Evolutionary conservation across 2,888 invertebrate genomes (phyloP), one percentile per base, ranked within the genome.

Genomic region (Cryptocephalus primarius): DNA sequence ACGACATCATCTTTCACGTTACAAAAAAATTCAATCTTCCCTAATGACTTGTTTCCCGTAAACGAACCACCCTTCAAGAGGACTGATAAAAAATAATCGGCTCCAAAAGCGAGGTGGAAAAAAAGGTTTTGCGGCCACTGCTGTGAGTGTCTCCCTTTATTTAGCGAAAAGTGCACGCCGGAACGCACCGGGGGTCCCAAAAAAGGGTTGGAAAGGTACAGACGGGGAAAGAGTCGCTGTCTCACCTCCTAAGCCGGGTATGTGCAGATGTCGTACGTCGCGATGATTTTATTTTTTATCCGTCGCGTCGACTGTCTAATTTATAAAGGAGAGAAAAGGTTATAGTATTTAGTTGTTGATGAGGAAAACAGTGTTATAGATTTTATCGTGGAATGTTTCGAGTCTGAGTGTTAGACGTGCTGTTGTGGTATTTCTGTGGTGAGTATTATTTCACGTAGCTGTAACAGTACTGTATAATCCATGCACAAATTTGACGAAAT

Each of bases 121-220:
- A 61, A 66, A 66, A 65, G 68, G 67, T 62, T 68, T 63, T 70
- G 69, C 54, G 69, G 69, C 66, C 61, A 62, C 64, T 66, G 67
- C 64, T 66, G 67, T 60, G 67, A 68, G 69, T 68, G 67, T 67
- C 62, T 59, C 62, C 63, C 59, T 63, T 65, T 67, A 66, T 66
- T 64, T 66, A 61, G 6, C 55, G 47, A 48, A 49, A 53, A 52
- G 47, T 33, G 48, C 42, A 50, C 48, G 46, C 49, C 45, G 43
- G 31, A 40, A 41, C 52, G 40, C 49, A 44, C 50, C 48, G 51
- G 53, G 55, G 54, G 52, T 45, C 49, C 39, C 42, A 48, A 45
- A 42, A 48, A 42, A 42, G 12, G 33, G 32, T 31, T 42, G 22
- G 46, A 52, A 55, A 55, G 55, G 53, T 51, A 53, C 53, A 46